Evolutionary conservation across 1,140 invertebrate species (phyloP), one percentile per base, ranked within the genome.

Genomic region (Achroia grisella): DNA sequence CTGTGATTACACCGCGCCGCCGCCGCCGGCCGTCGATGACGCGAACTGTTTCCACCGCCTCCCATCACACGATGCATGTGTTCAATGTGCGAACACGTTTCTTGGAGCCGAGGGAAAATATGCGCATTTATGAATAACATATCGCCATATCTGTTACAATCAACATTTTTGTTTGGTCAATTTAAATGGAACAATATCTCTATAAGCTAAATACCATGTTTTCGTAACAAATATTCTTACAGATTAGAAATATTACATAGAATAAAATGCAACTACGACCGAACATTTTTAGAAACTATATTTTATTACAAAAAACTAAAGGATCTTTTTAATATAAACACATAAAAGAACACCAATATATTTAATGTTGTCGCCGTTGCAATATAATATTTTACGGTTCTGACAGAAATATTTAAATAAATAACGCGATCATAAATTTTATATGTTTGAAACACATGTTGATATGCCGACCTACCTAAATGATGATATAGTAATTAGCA

Each of bases 1-100:
- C 77, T 84, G 77, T 84, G 76, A 84, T 84, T 81, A 84, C 72
- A 33, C 30, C 30, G 62, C 52, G 61, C 44, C 52, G 56, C 65
- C 72, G 74, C 75, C 72, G 72, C 64, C 64, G 60, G 58, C 52
- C 68, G 60, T 56, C 62, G 73, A 62, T 71, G 79, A 78, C 73
- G 73, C 57, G 67, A 48, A 52, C 62, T 65, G 68, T 74, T 72
- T 72, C 74, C 69, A 71, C 73, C 53, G 43, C 49, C 45, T 52
- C 35, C 35, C 53, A 6, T 2, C 2, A 23, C 17, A 23, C 6
- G 17, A 3, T 23, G 17, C 17, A 23, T 23, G 17, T 23, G 2
- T 23, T 23, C 2, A 23, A 23, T 23, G 17, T 23, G 17, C 17
- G 17, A 23, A 23, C 17, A 23, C 17, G 17, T 23, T 23, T 23